Conservation (phyloP, 1,140 invertebrate species). For the Drosophila prosaltans region DNA sequence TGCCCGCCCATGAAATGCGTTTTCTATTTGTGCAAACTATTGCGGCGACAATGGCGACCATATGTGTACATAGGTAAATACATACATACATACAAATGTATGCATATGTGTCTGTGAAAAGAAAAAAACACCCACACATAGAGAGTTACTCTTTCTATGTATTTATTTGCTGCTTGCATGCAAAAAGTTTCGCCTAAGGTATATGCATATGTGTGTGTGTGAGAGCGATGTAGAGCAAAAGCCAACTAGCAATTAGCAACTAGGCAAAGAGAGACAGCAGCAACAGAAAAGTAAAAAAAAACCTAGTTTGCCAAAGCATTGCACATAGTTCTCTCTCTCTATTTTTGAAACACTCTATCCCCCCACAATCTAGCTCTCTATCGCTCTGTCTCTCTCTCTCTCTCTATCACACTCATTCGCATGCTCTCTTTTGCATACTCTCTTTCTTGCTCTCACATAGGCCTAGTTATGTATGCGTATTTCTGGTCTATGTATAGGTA, state of each 20-base stretch:
- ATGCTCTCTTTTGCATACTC: neutral
- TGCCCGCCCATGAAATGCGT: slow-evolving; percentile 54
- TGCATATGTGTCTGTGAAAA: no score
- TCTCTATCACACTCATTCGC: neutral
- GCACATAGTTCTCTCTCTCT: slow-evolving; percentile 47
- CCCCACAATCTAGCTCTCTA: slow-evolving; percentile 35
- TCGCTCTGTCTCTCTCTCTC: slow-evolving; percentile 15
- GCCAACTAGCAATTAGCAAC: slow-evolving; percentile 58
- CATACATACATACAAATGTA: slow-evolving; percentile 16
- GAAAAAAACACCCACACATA: slow-evolving; percentile 15
- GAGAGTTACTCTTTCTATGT: slow-evolving; percentile 14
- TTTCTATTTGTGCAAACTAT: slow-evolving; percentile 51
- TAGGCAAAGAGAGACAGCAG: slow-evolving; percentile 21
- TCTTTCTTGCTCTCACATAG: slow-evolving; percentile 17
- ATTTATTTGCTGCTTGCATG: slow-evolving; percentile 55
- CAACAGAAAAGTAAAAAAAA: slow-evolving; percentile 39
- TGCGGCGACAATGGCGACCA: slow-evolving; percentile 37
- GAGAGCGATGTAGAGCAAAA: slow-evolving; percentile 58
- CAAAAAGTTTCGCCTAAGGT: slow-evolving; percentile 43
- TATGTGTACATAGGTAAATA: slow-evolving; percentile 4
- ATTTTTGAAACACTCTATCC: slow-evolving; percentile 24
- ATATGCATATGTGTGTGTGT: slow-evolving; percentile 3
- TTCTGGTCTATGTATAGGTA: slow-evolving; percentile 4
- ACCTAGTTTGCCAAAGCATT: slow-evolving; percentile 60
- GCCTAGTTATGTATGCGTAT: slow-evolving; percentile 19